Base-by-base conservation (phyloP, 1,140 invertebrate genomes). In the Rhopalosiphum padi region DNA sequence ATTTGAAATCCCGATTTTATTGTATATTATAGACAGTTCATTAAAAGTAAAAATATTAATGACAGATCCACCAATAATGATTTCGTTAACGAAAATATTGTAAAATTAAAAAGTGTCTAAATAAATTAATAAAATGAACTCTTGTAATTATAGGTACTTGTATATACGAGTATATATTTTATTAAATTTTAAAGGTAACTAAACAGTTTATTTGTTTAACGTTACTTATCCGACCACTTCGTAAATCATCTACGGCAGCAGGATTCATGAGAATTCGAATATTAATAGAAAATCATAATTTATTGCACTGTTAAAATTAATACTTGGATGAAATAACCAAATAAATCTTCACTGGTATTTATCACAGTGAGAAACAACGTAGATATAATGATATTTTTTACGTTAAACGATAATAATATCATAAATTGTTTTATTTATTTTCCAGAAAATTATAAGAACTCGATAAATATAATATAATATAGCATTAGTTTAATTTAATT, bases 231-330 rank as follows among this genome's bases (percentile, higher is more conserved):
- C n/a, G 2, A 35, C 30, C 30, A n/a, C n/a, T 77, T 77, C 5
- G 3, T n/a, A 35, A 77, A 77, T 77, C 30, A 18, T 77, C 15
- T n/a, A 51, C 30, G 1, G n/a, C 25, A 18, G 37, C 60, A 18
- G 30, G 30, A 11, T n/a, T 77, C 2, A 15, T n/a, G 60, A n/a
- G 15, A 77, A 77, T 77, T 77, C n/a, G 6, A 77, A 77, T 77
- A 77, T 77, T 77, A 77, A 77, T 77, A 77, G 60, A 18, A 77
- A 77, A n/a, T 77, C n/a, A n/a, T 35, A 77, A 77, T 77, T 77
- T n/a, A 77, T 77, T 77, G 30, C 60, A 77, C 60, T n/a, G 15
- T 77, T 77, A 6, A n/a, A 77, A 77, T 77, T n/a, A n/a, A 77
- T 77, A 77, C 15, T 77, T 15, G 4, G 15, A 77, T n/a, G 30